Base-by-base conservation (phyloP, 2,888 invertebrate genomes). In the Apotomis betuletana region DNA sequence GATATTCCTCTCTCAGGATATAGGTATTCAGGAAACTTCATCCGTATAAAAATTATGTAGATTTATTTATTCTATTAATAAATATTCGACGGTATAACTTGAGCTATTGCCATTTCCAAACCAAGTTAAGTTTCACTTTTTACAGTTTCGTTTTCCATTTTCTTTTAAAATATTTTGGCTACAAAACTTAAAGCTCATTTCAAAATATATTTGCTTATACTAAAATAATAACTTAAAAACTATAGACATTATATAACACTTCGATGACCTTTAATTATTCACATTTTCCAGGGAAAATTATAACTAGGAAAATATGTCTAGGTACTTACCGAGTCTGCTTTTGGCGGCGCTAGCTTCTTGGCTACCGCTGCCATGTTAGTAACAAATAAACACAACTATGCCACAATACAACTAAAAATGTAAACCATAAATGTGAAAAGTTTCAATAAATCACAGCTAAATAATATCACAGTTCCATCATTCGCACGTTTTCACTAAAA, bases 351-450 rank as follows among this genome's bases (percentile, higher is more conserved):
- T 70, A 79, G 71, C 81, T 91, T 91, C 80, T 88, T 91, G 71
- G 88, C 87, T 80, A 90, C 88, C 74, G 92, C 86, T 77, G 92
- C 91, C 92, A 92, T 92, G 73, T 84, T 83, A 85, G 78, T 81
- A 80, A 85, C 82, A 83, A 84, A 80, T 80, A 85, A 83, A 78
- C 78, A 81, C 78, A 78, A 82, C 85, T 86, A 88, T 90, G 87
- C 90, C 92, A 91, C 91, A 91, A 90, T 82, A 85, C 79, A 81
- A 80, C 78, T 71, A 74, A 78, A 71, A 77, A 77, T 74, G 69
- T 73, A 70, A 70, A 74, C 64, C 74, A 75, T 76, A 76, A 76
- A 74, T 77, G 75, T 55, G 74, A 73, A 77, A 75, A 73, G 68
- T 75, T 70, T 69, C 49, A 73, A 70, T 69, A 75, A 74, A 80